Evolutionary conservation across 2,888 invertebrate species (phyloP).

Genomic region (Pristionchus japonicus): DNA sequence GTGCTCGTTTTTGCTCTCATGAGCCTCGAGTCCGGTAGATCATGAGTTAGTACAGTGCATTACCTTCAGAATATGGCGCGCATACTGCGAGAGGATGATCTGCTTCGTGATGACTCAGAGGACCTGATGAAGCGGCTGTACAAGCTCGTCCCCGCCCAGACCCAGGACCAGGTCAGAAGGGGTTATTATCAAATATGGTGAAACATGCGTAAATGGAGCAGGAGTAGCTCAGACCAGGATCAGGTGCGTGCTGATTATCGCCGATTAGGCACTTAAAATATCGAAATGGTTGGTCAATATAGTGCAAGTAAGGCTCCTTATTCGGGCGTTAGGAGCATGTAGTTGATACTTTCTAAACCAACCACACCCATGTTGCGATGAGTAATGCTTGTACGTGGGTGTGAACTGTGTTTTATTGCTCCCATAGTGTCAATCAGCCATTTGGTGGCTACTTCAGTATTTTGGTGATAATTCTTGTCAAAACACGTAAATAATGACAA

Average conservation of each 20-base stretch:
- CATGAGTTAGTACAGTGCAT: neutral
- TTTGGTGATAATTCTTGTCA: neutral
- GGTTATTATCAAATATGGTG: neutral
- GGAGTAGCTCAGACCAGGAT: too few species aligned
- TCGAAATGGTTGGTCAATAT: too few species aligned
- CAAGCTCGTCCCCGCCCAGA: conserved; percentile 58
- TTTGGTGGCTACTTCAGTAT: too few species aligned
- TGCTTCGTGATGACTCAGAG: conserved; percentile 46
- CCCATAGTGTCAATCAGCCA: too few species aligned
- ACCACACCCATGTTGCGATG: too few species aligned
- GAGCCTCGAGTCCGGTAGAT: neutral
- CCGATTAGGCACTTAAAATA: too few species aligned
- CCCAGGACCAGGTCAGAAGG: conserved; percentile 68
- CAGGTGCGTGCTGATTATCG: too few species aligned
- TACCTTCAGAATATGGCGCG: neutral
- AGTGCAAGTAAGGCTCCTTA: too few species aligned
- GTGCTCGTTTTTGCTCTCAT: neutral
- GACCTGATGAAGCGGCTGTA: conserved; percentile 48
- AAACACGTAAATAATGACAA: neutral
- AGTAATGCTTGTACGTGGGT: neutral
- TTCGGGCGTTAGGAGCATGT: too few species aligned
- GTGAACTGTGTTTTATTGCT: neutral
- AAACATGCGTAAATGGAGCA: neutral
- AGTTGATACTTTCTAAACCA: too few species aligned
- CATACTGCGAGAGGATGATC: conserved; percentile 37